Conservation (phyloP, 2,113 vertebrate genomes). For the Fregata magnificens region DNA sequence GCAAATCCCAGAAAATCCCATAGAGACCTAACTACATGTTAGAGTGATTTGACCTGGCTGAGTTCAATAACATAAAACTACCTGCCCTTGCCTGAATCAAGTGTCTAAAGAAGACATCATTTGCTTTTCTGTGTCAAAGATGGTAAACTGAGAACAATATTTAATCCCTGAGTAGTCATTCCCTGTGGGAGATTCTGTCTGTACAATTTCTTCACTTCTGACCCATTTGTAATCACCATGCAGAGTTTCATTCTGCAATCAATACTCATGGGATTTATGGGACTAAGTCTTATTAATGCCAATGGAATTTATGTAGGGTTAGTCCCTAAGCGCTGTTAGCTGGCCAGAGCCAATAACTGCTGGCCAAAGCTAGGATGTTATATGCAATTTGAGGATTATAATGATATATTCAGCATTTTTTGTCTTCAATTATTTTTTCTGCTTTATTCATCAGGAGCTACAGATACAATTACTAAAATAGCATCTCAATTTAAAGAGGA, state of each 20-base stretch:
- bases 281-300: background rate
- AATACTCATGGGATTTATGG: background rate
- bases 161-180: background rate
- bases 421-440: background rate
- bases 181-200: background rate
- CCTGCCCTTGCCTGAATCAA: background rate
- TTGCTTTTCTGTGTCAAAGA: background rate
- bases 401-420: background rate
- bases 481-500: background rate
- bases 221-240: background rate
- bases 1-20: background rate
- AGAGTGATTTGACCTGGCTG: background rate
- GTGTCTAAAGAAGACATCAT: background rate
- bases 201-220: background rate
- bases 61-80: background rate
- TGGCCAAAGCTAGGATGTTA: background rate
- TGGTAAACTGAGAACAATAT: background rate
- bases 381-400: background rate
- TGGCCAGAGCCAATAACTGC: background rate
- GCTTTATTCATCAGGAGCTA: background rate
- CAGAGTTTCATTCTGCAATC: background rate
- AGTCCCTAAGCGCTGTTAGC: background rate
- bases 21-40: background rate
- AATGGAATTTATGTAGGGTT: background rate
- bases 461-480: background rate